Evolutionary conservation across 2,888 invertebrate genomes (phyloP).

Genomic region (Tipula helvola): DNA sequence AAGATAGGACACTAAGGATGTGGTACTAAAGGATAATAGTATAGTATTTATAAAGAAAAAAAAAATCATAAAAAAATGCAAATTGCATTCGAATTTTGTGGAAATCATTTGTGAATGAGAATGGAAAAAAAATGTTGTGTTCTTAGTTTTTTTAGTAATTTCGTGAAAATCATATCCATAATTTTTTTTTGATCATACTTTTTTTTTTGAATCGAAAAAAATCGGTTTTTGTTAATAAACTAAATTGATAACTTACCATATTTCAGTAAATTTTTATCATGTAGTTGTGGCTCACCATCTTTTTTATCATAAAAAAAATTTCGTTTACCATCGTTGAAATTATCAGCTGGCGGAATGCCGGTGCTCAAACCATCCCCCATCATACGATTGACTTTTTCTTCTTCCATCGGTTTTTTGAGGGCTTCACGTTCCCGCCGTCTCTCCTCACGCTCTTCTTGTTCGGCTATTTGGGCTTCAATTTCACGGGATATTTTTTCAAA

Average conservation of each 20-base stretch:
- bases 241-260: constrained; percentile 26
- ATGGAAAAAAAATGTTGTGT: not conserved
- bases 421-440: constrained; percentile 23
- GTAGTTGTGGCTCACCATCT: constrained; percentile 26
- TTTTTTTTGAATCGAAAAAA: not conserved
- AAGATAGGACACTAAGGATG: not conserved
- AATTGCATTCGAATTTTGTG: not conserved
- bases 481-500: constrained; percentile 65
- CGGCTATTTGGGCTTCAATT: constrained; percentile 55
- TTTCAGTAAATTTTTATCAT: constrained; percentile 28
- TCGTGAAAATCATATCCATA: constrained; percentile 6
- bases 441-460: constrained; percentile 45
- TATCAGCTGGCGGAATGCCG: not conserved
- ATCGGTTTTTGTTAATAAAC: not conserved
- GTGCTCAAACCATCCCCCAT: constrained; percentile 16
- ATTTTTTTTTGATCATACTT: not conserved
- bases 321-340: constrained; percentile 17
- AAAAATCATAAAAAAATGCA: not conserved
- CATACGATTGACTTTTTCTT: not conserved
- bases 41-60: not conserved
- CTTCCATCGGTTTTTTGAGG: constrained; percentile 15
- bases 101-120: constrained; percentile 4
- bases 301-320: constrained; percentile 23
- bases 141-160: not conserved
- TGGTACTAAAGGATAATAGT: not conserved